Evolutionary conservation across 2,797 vertebrate species (phyloP).

Genomic region (Cirrhinus mrigala): DNA sequence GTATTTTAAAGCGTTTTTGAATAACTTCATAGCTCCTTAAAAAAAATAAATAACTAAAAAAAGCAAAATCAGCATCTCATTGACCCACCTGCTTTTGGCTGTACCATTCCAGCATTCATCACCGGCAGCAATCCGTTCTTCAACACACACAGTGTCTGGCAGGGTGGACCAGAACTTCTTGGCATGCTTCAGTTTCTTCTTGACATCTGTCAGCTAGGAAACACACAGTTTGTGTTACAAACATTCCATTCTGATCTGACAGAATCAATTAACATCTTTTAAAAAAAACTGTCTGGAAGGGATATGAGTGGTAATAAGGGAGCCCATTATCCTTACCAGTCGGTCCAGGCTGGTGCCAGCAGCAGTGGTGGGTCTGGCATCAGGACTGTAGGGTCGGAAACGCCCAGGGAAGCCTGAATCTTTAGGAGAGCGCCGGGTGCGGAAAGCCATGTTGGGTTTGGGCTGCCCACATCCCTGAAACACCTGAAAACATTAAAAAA

Average conservation of each 20-base stretch:
- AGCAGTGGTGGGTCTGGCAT: slow-evolving; percentile 92
- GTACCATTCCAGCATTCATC: slow-evolving; percentile 98
- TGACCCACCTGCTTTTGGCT: slow-evolving; percentile 90
- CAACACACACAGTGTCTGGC: slow-evolving; percentile 88
- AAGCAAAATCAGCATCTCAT: not conserved
- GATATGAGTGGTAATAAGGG: not conserved
- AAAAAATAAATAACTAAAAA: not conserved
- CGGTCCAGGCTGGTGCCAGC: slow-evolving; percentile 95
- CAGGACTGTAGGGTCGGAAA: slow-evolving; percentile 91
- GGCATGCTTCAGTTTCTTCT: slow-evolving; percentile 94
- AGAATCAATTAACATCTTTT: not conserved
- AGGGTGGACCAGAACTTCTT: slow-evolving; percentile 99
- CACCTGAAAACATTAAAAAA: slow-evolving; percentile 76
- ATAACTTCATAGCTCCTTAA: not conserved
- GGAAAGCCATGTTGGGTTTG: slow-evolving; percentile 75
- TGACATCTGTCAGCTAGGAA: slow-evolving; percentile 90
- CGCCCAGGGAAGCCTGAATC: slow-evolving; percentile 86
- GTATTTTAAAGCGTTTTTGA: not conserved
- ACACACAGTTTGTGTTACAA: not conserved
- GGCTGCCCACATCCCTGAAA: slow-evolving; percentile 96
- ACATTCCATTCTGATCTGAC: not conserved
- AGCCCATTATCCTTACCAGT: slow-evolving; percentile 79
- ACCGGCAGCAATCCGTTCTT: slow-evolving; percentile 85
- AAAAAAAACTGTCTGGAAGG: not conserved
- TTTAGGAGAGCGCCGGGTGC: slow-evolving; percentile 84